Evolutionary conservation across 2,797 vertebrate genomes (phyloP).

Genomic region (Anguilla marmorata): DNA sequence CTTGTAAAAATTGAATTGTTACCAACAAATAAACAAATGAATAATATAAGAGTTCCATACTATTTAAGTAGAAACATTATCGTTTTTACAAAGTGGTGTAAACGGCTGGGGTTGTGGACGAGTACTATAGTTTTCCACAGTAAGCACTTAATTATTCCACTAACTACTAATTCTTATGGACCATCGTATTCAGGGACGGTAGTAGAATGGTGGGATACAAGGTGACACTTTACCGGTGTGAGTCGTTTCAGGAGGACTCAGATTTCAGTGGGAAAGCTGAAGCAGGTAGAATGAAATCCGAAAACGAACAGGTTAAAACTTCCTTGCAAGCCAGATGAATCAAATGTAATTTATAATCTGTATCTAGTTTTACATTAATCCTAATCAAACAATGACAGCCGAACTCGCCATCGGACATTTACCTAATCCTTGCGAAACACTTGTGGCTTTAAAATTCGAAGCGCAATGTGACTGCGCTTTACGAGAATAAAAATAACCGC

Average conservation of each 20-base stretch:
- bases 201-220: not conserved
- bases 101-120: not conserved
- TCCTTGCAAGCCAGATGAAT: no score
- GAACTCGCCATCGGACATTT: not conserved
- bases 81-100: not conserved
- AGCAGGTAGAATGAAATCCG: not conserved
- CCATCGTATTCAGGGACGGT: no score
- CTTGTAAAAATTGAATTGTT: not conserved
- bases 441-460: not conserved
- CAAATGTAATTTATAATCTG: no score
- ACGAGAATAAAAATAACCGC: not conserved
- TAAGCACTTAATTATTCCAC: not conserved
- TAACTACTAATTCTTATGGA: no score
- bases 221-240: not conserved
- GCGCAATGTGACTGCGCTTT: not conserved
- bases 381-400: not conserved
- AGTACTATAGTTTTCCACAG: not conserved
- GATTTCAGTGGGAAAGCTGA: not conserved
- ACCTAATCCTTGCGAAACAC: not conserved
- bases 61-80: not conserved
- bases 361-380: not conserved
- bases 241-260: not conserved
- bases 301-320: not conserved
- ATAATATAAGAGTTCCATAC: not conserved
- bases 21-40: not conserved